Conservation (phyloP, 1,140 invertebrate genomes). For the Brachionus asplanchnoidis region DNA sequence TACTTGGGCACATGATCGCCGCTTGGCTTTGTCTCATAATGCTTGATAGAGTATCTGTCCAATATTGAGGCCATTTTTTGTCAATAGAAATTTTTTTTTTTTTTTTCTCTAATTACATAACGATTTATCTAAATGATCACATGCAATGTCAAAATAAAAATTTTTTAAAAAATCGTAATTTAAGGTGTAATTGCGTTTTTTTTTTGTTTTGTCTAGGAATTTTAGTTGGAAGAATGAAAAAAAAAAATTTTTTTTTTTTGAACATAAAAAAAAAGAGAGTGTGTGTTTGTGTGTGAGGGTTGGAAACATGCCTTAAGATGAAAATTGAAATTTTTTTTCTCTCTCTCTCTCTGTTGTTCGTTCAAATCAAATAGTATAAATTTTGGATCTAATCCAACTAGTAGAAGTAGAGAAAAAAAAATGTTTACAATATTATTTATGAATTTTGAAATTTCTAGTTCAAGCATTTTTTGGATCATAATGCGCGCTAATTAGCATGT, state of each 20-base stretch:
- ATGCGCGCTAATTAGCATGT: background rate
- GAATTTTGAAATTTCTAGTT: background rate
- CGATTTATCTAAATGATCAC: background rate
- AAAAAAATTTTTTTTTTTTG: too few relatives aligned
- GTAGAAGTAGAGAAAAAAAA: background rate
- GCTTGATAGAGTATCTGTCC: background rate
- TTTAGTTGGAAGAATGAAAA: background rate
- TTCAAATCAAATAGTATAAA: background rate
- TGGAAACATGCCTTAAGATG: background rate
- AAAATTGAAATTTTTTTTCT: background rate
- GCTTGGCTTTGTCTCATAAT: background rate
- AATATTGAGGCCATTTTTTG: background rate
- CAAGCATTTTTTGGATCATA: background rate
- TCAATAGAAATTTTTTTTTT: background rate
- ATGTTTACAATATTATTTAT: conserved; percentile 6
- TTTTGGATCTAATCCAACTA: conserved; percentile 31
- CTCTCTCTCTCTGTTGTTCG: background rate
- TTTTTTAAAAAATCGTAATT: background rate
- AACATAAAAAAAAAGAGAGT: background rate
- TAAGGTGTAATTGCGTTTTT: background rate
- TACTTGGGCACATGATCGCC: background rate
- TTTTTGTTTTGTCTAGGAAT: background rate
- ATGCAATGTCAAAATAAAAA: background rate
- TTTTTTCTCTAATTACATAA: background rate
- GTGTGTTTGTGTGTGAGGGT: background rate